Percentiles rank a stretch among this genome's conserved stretches.
Conservation (phyloP, 1,140 invertebrate genomes). For the Drosophila mayri region DNA sequence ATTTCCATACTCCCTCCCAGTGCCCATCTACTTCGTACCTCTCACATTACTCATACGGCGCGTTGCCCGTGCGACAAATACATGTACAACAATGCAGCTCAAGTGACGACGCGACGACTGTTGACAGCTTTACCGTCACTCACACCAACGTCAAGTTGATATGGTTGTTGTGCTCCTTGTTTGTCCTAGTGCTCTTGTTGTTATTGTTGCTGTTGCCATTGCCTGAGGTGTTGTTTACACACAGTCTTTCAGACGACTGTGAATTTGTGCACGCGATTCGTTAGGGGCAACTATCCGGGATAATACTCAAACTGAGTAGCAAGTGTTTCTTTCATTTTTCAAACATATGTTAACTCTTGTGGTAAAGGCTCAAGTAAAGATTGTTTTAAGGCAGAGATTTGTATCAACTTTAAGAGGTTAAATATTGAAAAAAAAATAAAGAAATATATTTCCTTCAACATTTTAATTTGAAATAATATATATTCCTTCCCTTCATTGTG, state of each 20-base stretch:
- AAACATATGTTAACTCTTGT: neutral
- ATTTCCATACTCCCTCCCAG: constrained; percentile 6
- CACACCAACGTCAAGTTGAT: constrained; percentile 27
- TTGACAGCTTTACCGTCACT: constrained; percentile 71
- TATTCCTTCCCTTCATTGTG: neutral
- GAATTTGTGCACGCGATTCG: constrained; percentile 51
- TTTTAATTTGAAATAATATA: too few relatives aligned
- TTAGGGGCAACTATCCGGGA: constrained; percentile 28
- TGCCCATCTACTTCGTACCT: neutral
- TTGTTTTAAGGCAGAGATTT: neutral
- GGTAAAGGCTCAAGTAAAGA: neutral
- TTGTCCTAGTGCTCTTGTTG: constrained; percentile 6
- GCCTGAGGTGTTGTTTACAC: constrained; percentile 70
- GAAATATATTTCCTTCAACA: neutral
- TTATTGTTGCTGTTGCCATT: constrained; percentile 32
- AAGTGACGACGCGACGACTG: constrained; percentile 69
- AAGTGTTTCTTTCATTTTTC: constrained; percentile 13
- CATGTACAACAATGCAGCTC: constrained; percentile 59
- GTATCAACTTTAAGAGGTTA: neutral
- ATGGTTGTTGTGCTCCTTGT: constrained; percentile 39
- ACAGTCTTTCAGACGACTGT: constrained; percentile 37
- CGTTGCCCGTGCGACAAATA: constrained; percentile 54
- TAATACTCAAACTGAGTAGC: constrained; percentile 13
- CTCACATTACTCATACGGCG: constrained; percentile 64
- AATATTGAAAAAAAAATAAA: too few relatives aligned